These are phyloP conservation scores for Hirtodrosophila trivittata DNA, from an alignment of 2,888 invertebrate genomes.

Conservation along the genomic window DNA sequence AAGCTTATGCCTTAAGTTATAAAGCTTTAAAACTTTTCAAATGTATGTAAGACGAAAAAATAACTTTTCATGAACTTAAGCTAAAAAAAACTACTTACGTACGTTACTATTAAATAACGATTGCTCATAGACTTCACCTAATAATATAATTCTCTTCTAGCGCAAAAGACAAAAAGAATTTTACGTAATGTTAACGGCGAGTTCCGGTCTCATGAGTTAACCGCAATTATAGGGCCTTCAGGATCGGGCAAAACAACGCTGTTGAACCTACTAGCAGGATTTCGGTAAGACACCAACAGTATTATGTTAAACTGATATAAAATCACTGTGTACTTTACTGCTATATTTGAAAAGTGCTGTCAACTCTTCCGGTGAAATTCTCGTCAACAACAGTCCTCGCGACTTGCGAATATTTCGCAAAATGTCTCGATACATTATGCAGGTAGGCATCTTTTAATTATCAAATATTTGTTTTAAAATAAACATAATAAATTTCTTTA, in stretches of 20 bases:
- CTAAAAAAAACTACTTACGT: no score
- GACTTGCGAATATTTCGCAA: constrained; percentile 92
- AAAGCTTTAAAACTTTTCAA: no score
- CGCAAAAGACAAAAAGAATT: constrained; percentile 87
- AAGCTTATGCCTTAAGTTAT: no score
- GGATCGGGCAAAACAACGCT: constrained; percentile 96
- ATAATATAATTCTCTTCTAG: constrained; percentile 85
- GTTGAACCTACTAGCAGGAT: constrained; percentile 94
- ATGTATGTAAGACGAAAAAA: no score
- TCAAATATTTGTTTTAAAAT: no score
- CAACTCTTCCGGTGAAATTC: constrained; percentile 89
- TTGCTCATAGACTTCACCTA: no score
- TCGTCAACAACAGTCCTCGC: constrained; percentile 91
- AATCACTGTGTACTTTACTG: neutral
- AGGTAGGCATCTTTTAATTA: no score
- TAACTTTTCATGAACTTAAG: no score
- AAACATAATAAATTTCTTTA: no score
- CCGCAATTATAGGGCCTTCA: constrained; percentile 96
- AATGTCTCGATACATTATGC: constrained; percentile 97
- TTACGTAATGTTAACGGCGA: constrained; percentile 92
- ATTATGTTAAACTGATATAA: neutral
- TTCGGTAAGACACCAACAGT: constrained; percentile 87
- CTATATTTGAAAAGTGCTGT: constrained; percentile 87
- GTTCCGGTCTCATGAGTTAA: constrained; percentile 93
- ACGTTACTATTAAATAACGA: no score